Conservation (phyloP, 2,113 vertebrate genomes). For the Pycnonotus jocosus region DNA sequence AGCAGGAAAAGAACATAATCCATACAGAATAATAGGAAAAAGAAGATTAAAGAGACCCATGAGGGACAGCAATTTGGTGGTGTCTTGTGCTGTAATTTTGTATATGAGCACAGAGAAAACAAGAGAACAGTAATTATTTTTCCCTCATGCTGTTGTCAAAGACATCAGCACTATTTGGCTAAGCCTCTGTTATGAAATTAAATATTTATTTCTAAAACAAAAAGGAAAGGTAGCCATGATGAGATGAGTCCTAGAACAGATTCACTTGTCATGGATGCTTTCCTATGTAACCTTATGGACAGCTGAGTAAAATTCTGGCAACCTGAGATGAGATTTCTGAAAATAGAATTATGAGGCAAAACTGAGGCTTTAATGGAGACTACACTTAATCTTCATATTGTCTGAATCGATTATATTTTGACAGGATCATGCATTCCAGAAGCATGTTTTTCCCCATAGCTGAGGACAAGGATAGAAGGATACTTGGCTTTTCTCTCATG, state of each 20-base stretch:
- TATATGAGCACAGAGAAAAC: not conserved
- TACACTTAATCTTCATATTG: not conserved
- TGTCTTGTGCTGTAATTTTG: not conserved
- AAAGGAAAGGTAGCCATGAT: not conserved
- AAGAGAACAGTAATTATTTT: not conserved
- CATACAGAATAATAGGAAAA: not conserved
- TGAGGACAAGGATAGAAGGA: not conserved
- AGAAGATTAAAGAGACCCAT: not conserved
- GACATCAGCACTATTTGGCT: not conserved
- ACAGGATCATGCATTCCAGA: not conserved
- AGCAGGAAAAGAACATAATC: not conserved
- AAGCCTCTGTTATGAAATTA: not conserved
- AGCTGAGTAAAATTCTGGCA: not conserved
- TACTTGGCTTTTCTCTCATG: not conserved
- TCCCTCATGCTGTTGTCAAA: not conserved
- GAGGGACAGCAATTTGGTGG: not conserved
- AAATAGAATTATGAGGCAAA: not conserved
- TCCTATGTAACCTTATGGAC: fast-evolving
- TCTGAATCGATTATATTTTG: not conserved
- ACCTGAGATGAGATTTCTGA: not conserved
- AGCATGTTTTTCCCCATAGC: not conserved
- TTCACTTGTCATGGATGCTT: not conserved
- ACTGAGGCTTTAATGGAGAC: not conserved
- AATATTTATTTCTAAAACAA: not conserved
- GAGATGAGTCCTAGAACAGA: not conserved